These are phyloP conservation scores for Indicator indicator DNA, from an alignment of 2,113 vertebrate species.

Conservation along the genomic window DNA sequence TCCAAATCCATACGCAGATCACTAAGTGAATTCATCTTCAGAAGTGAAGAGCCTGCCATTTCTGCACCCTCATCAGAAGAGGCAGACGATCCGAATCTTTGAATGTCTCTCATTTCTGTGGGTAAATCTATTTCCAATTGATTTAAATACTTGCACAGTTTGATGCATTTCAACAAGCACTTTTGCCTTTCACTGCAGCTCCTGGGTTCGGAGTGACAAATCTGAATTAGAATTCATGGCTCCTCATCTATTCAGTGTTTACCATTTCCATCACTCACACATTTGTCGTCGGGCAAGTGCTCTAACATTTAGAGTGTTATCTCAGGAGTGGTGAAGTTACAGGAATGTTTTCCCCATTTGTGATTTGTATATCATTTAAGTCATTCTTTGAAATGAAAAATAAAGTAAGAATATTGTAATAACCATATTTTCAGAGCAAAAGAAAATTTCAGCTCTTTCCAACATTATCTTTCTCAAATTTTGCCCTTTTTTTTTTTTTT, in stretches of 20 bases:
- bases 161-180: neutral
- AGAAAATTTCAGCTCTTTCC: neutral
- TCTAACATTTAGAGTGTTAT: neutral
- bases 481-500: neutral
- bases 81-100: neutral
- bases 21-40: neutral
- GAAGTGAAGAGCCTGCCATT: neutral
- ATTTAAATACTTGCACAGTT: neutral
- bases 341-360: neutral
- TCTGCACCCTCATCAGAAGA: neutral
- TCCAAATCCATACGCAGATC: neutral
- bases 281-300: neutral
- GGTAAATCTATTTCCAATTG: neutral
- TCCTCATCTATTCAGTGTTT: neutral
- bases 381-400: neutral
- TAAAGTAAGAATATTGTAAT: neutral
- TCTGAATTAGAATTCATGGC: neutral
- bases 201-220: neutral
- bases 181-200: neutral
- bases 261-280: neutral
- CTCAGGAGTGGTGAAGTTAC: neutral
- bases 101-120: neutral
- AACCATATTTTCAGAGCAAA: neutral
- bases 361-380: neutral
- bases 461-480: neutral